phyloP scores from a whole-genome alignment of 2,113 vertebrate genomes.

The Narcine bancroftii region DNA sequence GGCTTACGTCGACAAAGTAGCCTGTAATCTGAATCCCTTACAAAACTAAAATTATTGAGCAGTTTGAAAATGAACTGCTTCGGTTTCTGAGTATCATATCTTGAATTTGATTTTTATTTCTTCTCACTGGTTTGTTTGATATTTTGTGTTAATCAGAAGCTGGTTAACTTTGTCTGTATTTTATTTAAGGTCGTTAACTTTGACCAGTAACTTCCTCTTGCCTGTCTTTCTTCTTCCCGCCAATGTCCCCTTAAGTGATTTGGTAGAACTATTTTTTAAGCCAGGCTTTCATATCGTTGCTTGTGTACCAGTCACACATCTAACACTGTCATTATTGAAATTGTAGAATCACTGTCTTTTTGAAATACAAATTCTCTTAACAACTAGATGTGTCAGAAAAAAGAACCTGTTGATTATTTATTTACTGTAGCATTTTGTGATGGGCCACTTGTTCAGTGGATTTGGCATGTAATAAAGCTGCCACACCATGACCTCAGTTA shows the following conservation, averaged over 20 bases:
- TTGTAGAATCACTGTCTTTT: not conserved
- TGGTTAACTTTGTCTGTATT: not conserved
- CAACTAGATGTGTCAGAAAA: not conserved
- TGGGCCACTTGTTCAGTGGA: not conserved
- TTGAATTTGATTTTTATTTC: not conserved
- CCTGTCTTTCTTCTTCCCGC: not conserved
- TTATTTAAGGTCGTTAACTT: too few relatives aligned
- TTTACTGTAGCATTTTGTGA: not conserved
- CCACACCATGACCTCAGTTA: not conserved
- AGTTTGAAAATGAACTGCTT: not conserved
- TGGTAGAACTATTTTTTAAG: not conserved
- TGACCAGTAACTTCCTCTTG: too few relatives aligned
- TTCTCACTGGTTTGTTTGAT: not conserved
- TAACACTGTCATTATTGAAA: not conserved
- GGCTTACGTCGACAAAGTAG: too few relatives aligned
- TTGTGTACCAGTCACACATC: not conserved
- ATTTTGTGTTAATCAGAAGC: not conserved
- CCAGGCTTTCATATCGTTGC: not conserved
- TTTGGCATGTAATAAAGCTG: not conserved
- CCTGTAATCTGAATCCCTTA: not conserved
- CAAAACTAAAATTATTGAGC: not conserved
- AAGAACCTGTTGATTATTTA: not conserved
- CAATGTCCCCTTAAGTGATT: not conserved
- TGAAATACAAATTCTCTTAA: not conserved
- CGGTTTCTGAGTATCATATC: not conserved